A percentile compares a stretch with the other conserved stretches of the same genome.
Evolutionary conservation across 2,113 vertebrate species (phyloP).

Genomic region (Ciconia maguari): DNA sequence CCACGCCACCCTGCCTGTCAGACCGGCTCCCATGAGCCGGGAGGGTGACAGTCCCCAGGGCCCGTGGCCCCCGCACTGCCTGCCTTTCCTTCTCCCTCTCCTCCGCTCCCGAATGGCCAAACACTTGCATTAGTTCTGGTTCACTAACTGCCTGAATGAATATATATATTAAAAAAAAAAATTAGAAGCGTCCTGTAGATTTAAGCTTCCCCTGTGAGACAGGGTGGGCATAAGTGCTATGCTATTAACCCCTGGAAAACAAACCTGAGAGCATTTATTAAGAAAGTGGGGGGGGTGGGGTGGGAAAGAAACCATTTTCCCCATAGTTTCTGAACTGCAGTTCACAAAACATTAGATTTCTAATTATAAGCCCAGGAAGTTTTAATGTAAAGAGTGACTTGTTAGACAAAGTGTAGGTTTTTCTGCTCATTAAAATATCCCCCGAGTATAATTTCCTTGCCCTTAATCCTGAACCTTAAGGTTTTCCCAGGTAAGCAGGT

Average conservation of each 20-base stretch:
- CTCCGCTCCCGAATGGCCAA: neutral
- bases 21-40: neutral
- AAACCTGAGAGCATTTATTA: neutral
- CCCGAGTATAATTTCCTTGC: neutral
- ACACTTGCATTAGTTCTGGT: neutral
- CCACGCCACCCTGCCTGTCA: neutral
- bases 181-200: neutral
- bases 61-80: rapidly evolving
- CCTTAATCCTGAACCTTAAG: constrained; percentile 9
- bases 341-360: constrained; percentile 21
- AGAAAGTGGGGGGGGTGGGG: neutral
- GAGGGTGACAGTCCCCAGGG: neutral
- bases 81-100: neutral
- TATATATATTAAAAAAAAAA: too few species aligned
- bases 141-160: neutral
- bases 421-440: constrained; percentile 32
- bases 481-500: neutral
- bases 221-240: neutral
- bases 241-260: neutral
- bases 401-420: neutral
- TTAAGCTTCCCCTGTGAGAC: neutral
- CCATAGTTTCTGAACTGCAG: neutral
- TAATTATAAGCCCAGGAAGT: constrained; percentile 14
- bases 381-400: constrained; percentile 3
- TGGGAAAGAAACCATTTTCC: neutral